Conservation (phyloP, 2,797 vertebrate genomes). For the Platyrinchus mystaceus region DNA sequence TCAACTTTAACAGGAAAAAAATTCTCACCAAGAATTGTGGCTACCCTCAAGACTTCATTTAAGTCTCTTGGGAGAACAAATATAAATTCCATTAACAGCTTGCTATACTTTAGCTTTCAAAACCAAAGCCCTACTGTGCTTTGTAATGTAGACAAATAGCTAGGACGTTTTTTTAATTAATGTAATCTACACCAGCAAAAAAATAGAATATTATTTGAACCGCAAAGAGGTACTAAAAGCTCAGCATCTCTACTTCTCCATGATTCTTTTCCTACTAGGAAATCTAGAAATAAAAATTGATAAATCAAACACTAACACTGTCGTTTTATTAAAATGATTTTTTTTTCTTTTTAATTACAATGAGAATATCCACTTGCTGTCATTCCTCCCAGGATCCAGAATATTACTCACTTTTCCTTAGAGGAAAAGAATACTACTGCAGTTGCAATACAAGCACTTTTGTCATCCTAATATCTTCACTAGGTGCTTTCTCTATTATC, state of each 20-base stretch:
- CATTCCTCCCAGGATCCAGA: background rate
- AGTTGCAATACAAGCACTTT: background rate
- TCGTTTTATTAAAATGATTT: background rate
- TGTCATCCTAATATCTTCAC: background rate
- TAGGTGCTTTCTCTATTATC: background rate
- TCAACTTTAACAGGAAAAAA: conserved; percentile 28
- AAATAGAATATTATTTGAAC: background rate
- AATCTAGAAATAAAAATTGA: background rate
- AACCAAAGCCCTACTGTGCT: background rate
- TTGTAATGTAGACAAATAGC: background rate
- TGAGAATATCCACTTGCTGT: background rate
- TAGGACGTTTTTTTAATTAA: background rate
- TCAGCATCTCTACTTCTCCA: background rate
- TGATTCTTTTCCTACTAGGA: background rate
- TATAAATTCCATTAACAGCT: conserved; percentile 15
- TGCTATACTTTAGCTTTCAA: conserved; percentile 16
- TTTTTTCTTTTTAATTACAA: background rate
- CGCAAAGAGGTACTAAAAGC: background rate
- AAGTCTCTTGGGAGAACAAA: background rate
- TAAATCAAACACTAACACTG: background rate
- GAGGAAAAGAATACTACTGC: background rate
- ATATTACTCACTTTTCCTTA: background rate
- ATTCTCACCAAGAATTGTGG: background rate
- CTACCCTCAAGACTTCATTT: conserved; percentile 40
- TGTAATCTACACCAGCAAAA: background rate